A percentile compares a stretch with the other conserved stretches of the same genome.
These are phyloP conservation scores for Junco hyemalis DNA, from an alignment of 2,113 vertebrate species.

Conservation along the genomic window DNA sequence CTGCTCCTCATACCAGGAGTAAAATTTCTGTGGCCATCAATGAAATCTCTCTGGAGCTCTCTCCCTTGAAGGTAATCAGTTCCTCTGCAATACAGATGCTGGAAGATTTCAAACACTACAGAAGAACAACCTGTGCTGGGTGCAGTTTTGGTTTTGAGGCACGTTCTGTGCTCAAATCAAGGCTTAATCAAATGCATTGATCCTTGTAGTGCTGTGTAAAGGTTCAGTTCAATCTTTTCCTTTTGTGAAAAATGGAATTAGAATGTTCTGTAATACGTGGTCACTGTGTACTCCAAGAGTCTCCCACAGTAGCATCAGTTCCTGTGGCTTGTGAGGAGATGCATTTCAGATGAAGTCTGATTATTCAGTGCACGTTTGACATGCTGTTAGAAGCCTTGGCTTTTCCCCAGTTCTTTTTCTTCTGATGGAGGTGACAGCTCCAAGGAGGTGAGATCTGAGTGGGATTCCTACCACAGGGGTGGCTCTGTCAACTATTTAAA, in stretches of 20 bases:
- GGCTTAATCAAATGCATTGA: background rate
- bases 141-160: background rate
- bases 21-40: background rate
- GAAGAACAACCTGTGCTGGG: background rate
- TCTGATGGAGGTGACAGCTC: background rate
- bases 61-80: background rate
- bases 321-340: background rate
- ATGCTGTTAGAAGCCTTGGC: background rate
- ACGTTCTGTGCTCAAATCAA: background rate
- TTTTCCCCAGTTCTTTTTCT: background rate
- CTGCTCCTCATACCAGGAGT: accelerated
- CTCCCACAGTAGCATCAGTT: background rate
- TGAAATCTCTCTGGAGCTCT: background rate
- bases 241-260: background rate
- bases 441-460: background rate
- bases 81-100: background rate
- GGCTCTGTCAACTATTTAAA: background rate
- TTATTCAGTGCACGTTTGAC: background rate
- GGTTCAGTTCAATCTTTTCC: background rate
- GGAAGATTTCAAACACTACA: background rate
- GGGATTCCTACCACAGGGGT: background rate
- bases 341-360: background rate
- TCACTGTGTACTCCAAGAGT: background rate
- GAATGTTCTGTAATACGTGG: background rate
- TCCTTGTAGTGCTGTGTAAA: background rate